Conservation (phyloP, 2,797 vertebrate genomes). For the Takifugu ocellatus region DNA sequence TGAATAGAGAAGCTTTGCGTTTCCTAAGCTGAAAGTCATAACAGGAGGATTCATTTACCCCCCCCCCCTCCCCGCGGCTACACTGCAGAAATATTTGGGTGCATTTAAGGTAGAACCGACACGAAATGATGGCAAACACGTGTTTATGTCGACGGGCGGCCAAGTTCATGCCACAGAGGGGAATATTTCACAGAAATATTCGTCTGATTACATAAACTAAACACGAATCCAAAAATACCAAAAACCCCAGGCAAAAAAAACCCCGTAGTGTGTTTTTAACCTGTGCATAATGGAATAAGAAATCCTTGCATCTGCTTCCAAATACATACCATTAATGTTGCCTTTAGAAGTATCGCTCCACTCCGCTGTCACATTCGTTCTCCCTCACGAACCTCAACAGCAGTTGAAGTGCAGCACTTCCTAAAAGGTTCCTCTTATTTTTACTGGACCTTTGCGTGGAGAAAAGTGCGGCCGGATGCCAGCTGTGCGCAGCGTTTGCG, state of each 20-base stretch:
- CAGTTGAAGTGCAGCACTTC: slow-evolving; percentile 18
- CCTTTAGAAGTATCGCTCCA: slow-evolving; percentile 1
- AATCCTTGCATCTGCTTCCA: slow-evolving; percentile 22
- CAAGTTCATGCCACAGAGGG: slow-evolving; percentile 8
- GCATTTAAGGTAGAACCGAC: not conserved
- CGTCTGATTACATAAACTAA: too few relatives aligned
- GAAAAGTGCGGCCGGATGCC: slow-evolving; percentile 11
- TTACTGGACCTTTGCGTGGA: slow-evolving; percentile 5
- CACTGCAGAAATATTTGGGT: not conserved
- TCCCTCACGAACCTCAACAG: slow-evolving; percentile 17
- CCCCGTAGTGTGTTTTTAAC: too few relatives aligned
- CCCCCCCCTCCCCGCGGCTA: not conserved
- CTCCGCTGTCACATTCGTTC: slow-evolving; percentile 6
- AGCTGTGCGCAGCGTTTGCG: slow-evolving; percentile 19
- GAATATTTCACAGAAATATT: not conserved
- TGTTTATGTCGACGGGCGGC: slow-evolving; percentile 8
- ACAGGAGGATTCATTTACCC: slow-evolving; percentile 1
- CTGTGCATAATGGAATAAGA: too few relatives aligned
- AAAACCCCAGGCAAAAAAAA: not conserved
- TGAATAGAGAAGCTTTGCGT: not conserved
- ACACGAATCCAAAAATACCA: slow-evolving; percentile 22
- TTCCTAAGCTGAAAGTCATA: slow-evolving; percentile 3
- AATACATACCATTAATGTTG: not conserved
- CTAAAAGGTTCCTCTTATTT: slow-evolving; percentile 14
- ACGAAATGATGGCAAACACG: slow-evolving; percentile 7